These are phyloP conservation scores for Oxyteleia sp. DNA, from an alignment of 2,888 invertebrate genomes.

Conservation along the genomic window DNA sequence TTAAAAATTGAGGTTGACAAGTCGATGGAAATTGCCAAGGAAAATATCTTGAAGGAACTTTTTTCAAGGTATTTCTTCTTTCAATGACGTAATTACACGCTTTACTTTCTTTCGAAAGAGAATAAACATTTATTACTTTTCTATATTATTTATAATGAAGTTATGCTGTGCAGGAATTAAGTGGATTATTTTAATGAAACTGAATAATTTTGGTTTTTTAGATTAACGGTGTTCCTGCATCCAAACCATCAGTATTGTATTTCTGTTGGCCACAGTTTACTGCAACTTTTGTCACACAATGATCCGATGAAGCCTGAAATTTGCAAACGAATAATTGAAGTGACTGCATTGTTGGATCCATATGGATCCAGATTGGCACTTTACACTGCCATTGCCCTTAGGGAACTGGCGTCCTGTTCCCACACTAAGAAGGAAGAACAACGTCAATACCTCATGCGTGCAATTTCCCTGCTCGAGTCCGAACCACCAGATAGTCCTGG, in stretches of 20 bases:
- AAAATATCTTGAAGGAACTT: too few species aligned
- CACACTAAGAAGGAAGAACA: slow-evolving; percentile 76
- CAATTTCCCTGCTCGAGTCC: slow-evolving; percentile 82
- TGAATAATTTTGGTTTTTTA: too few species aligned
- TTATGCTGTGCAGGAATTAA: too few species aligned
- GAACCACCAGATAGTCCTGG: slow-evolving; percentile 86
- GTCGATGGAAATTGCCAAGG: too few species aligned
- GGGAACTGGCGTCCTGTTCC: slow-evolving; percentile 89
- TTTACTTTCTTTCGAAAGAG: too few species aligned
- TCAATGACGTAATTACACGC: too few species aligned
- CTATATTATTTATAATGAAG: too few species aligned
- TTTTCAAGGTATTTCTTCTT: too few species aligned
- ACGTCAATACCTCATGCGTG: slow-evolving; percentile 80
- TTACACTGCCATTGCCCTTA: slow-evolving; percentile 93
- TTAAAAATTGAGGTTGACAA: too few species aligned
- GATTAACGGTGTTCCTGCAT: slow-evolving; percentile 89
- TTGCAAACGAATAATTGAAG: slow-evolving; percentile 90
- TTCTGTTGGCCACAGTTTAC: slow-evolving; percentile 93
- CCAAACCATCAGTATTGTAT: slow-evolving; percentile 95
- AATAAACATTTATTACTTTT: too few species aligned
- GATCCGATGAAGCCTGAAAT: slow-evolving; percentile 90
- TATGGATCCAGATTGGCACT: slow-evolving; percentile 92
- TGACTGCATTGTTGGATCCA: slow-evolving; percentile 91
- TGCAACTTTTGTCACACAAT: slow-evolving; percentile 91
- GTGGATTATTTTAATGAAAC: too few species aligned